Base-by-base conservation (phyloP, 2,888 invertebrate species). In the Idaea aversata region DNA sequence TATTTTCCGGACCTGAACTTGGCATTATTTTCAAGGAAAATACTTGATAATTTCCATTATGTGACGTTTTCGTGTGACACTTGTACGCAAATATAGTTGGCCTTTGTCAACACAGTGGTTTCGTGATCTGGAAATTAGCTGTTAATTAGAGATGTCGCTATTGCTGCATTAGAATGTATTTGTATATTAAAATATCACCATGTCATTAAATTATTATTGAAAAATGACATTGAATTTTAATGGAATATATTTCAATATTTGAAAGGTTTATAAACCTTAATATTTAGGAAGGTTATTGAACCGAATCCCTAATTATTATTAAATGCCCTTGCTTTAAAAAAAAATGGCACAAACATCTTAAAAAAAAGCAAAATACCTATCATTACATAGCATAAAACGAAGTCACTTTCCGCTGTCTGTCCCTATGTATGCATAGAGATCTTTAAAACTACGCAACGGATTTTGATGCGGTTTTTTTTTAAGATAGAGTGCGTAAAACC, bases 41-140 rank as follows among this genome's bases (percentile, higher is more conserved):
- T 66, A 58, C 63, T 62, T 62, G 38, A 35, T 36, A 34, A 16
- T 58, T 67, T 63, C 68, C 67, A 72, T 66, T 71, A 64, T 63
- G 7, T 70, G 67, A 67, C 71, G 68, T 67, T 64, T 69, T 74
- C 71, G 75, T 75, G 77, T 77, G 78, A 80, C 78, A 81, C 72
- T 74, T 75, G 72, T 70, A 71, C 73, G 75, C 73, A 80, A 80
- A 84, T 75, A 83, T 65, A 65, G 72, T 74, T 74, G 79, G 73
- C 77, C 77, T 75, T 76, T 69, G 74, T 67, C 70, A 75, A 80
- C 71, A 70, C 69, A 47, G 47, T 47, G 47, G 47, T 47, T 70
- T 81, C 89, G 89, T 90, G 89, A 84, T 80, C 72, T 73, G 70
- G 75, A 80, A 86, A 86, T 90, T 90, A 89, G 86, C 76, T 72